A percentile compares a stretch with the other conserved stretches of the same genome.
These are phyloP conservation scores for Cinara cedri DNA, from an alignment of 2,888 invertebrate genomes.

Conservation along the genomic window DNA sequence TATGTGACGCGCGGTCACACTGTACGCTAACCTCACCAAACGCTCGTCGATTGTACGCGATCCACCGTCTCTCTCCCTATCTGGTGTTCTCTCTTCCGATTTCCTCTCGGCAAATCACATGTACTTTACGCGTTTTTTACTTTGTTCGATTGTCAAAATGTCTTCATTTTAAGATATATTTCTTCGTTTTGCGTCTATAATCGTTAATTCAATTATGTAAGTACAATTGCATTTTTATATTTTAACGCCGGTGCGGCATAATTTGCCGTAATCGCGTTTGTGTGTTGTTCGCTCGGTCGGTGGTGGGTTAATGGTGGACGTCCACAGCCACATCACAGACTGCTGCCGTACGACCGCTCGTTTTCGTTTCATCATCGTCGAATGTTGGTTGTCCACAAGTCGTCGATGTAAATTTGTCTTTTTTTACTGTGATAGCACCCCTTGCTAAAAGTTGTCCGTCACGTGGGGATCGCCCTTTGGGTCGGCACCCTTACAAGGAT, in stretches of 20 bases:
- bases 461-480: conserved; percentile 15
- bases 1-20: conserved; percentile 41
- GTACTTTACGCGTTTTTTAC: conserved; percentile 52
- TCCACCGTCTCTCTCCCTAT: conserved; percentile 33
- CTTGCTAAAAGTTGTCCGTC: background rate
- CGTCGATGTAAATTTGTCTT: too few relatives aligned
- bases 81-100: conserved; percentile 51
- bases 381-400: too few relatives aligned
- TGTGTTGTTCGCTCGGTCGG: conserved; percentile 4
- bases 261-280: background rate
- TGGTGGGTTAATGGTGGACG: background rate
- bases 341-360: conserved; percentile 39
- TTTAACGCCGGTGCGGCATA: conserved; percentile 6
- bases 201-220: conserved; percentile 39
- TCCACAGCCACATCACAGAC: conserved; percentile 29
- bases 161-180: conserved; percentile 48
- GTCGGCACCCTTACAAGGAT: background rate
- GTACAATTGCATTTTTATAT: conserved; percentile 53
- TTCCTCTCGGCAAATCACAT: conserved; percentile 56
- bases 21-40: conserved; percentile 49
- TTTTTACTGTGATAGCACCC: background rate
- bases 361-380: background rate
- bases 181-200: conserved; percentile 45
- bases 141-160: conserved; percentile 48
- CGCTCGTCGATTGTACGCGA: conserved; percentile 48